Evolutionary conservation across 2,113 vertebrate genomes (phyloP), one percentile per base, ranked within the genome.

Genomic region (Etia nguti): DNA sequence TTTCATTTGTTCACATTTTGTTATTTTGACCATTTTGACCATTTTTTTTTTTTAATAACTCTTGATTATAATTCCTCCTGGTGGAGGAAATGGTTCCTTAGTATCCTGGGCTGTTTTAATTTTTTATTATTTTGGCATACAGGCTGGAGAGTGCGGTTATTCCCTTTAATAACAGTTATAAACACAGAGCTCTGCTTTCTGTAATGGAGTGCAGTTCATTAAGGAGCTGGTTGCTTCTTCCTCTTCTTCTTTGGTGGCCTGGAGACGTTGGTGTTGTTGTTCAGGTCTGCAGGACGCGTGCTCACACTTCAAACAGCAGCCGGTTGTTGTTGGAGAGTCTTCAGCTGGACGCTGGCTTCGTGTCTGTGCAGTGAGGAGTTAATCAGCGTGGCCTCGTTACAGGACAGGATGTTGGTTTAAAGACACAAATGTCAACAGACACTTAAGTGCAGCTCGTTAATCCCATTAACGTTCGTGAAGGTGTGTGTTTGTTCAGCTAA

Each of bases 401-500:
- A 29, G 56, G 10, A n/a, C 48, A 83, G 90, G 92, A 93, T 93
- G 93, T 94, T 95, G 91, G 79, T 90, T 94, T 91, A 92, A 82
- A 89, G 87, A 85, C 89, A 68, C 91, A 92, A 94, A 89, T 68
- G 88, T 90, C 88, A 93, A 91, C 95, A 89, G 88, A 85, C 89
- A 75, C 38, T 86, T 84, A 92, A 94, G 89, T 87, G 87, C 82
- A 65, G 81, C 89, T 93, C 85, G 90, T 95, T 96, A 95, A 94
- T 92, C 88, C 92, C 85, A 90, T 95, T 94, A 93, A 92, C 84
- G 20, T 91, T 87, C 87, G 26, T 90, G 91, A 84, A 89, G 54
- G 88, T 89, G 88, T 88, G 88, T 94, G 93, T 95, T 96, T 95
- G 90, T 88, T 79, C 85, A 88, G 91, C 89, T 90, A 93, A 95